phyloP scores from a whole-genome alignment of 2,113 vertebrate genomes.

The Engraulis encrasicolus region DNA sequence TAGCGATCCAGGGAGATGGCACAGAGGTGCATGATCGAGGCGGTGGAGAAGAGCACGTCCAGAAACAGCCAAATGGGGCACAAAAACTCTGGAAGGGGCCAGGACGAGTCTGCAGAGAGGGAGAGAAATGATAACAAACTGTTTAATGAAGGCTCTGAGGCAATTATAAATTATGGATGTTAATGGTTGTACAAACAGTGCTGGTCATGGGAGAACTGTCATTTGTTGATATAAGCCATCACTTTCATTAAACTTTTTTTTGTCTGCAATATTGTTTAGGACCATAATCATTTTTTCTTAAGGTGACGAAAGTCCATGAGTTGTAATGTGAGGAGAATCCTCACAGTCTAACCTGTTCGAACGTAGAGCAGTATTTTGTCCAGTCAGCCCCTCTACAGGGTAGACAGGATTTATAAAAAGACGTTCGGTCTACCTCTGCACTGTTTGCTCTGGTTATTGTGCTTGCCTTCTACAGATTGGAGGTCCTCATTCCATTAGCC shows the following conservation, averaged over 20 bases:
- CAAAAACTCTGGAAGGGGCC: conserved; percentile 88
- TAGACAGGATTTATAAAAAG: not conserved
- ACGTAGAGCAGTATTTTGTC: not conserved
- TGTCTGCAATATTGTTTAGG: too few relatives aligned
- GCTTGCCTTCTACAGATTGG: not conserved
- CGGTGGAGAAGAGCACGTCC: conserved; percentile 97
- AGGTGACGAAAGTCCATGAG: too few relatives aligned
- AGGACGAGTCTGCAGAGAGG: conserved; percentile 80
- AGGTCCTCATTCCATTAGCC: not conserved
- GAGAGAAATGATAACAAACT: too few relatives aligned
- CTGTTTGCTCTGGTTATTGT: not conserved
- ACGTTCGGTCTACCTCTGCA: not conserved
- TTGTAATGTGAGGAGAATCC: too few relatives aligned
- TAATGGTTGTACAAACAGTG: too few relatives aligned
- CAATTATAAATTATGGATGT: too few relatives aligned
- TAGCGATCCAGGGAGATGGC: conserved; percentile 98
- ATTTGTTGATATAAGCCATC: too few relatives aligned
- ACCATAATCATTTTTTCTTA: too few relatives aligned
- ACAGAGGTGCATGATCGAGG: conserved; percentile 97
- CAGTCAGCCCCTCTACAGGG: not conserved
- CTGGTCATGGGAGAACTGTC: too few relatives aligned
- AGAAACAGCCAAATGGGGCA: conserved; percentile 97
- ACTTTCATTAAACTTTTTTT: not conserved
- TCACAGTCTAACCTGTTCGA: not conserved
- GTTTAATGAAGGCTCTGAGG: too few relatives aligned